phyloP scores from a whole-genome alignment of 2,113 vertebrate species.

The Mohoua ochrocephala region DNA sequence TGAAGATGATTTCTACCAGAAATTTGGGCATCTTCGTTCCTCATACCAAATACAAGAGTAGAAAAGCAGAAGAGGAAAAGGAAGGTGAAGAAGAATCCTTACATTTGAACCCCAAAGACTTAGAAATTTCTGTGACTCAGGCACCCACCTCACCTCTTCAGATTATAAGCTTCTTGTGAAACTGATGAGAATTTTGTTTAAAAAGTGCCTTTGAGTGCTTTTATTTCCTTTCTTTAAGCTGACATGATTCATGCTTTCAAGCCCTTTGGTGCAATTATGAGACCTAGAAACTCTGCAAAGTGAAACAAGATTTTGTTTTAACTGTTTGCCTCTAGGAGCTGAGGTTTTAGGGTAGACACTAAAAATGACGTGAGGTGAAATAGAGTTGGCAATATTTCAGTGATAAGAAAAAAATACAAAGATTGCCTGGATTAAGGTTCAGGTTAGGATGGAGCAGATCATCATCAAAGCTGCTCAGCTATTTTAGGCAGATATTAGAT shows the following conservation, averaged over 20 bases:
- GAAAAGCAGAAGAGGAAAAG: background rate
- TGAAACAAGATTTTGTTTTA: background rate
- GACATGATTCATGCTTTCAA: background rate
- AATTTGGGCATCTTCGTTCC: conserved; percentile 83
- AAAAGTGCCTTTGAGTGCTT: background rate
- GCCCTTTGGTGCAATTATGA: background rate
- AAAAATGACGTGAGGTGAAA: background rate
- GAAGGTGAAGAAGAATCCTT: background rate
- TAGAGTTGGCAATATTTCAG: background rate
- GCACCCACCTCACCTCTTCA: background rate
- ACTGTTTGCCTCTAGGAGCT: background rate
- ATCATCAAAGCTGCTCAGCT: background rate
- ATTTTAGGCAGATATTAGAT: background rate
- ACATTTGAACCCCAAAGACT: background rate
- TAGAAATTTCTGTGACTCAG: background rate
- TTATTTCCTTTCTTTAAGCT: background rate
- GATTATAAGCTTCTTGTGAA: background rate
- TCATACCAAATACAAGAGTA: conserved; percentile 43
- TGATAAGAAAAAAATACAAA: background rate
- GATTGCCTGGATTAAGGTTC: background rate
- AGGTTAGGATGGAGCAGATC: background rate
- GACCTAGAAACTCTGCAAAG: background rate
- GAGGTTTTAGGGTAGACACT: background rate
- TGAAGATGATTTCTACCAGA: conserved; percentile 83
- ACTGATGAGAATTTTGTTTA: background rate